These are phyloP conservation scores for Oceanites oceanicus DNA, from an alignment of 2,113 vertebrate species.

Conservation along the genomic window DNA sequence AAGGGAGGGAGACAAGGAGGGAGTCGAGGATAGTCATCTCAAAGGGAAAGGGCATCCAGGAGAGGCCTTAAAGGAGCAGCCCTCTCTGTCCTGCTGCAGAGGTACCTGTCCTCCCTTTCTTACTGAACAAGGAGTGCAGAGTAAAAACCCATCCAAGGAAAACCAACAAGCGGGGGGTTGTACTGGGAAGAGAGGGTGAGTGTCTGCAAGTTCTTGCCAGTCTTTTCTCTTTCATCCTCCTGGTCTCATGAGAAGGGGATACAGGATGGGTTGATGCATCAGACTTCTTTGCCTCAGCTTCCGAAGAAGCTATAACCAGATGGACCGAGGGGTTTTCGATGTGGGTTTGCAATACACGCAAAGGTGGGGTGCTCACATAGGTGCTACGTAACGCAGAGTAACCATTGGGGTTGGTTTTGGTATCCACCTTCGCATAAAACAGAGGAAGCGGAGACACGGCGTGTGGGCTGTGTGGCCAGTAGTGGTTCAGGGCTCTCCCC, in stretches of 20 bases:
- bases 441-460: fast-evolving
- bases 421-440: not conserved
- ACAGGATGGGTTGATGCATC: not conserved
- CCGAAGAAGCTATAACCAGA: not conserved
- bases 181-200: not conserved
- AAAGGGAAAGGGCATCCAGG: conserved; percentile 59
- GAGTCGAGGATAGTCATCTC: conserved; percentile 49
- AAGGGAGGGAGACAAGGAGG: conserved; percentile 60
- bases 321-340: not conserved
- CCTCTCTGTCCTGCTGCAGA: not conserved
- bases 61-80: conserved; percentile 49
- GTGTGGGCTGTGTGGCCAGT: fast-evolving
- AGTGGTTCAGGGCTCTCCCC: not conserved
- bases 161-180: not conserved
- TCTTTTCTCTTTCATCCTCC: not conserved
- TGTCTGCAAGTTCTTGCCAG: not conserved
- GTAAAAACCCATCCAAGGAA: not conserved
- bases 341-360: not conserved
- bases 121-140: not conserved
- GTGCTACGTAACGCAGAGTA: not conserved
- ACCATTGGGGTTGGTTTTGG: not conserved
- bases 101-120: not conserved
- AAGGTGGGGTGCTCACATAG: not conserved
- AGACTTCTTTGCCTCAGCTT: not conserved
- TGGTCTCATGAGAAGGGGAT: not conserved